Conservation (phyloP, 1,140 invertebrate species). For the Danaus melanippus region DNA sequence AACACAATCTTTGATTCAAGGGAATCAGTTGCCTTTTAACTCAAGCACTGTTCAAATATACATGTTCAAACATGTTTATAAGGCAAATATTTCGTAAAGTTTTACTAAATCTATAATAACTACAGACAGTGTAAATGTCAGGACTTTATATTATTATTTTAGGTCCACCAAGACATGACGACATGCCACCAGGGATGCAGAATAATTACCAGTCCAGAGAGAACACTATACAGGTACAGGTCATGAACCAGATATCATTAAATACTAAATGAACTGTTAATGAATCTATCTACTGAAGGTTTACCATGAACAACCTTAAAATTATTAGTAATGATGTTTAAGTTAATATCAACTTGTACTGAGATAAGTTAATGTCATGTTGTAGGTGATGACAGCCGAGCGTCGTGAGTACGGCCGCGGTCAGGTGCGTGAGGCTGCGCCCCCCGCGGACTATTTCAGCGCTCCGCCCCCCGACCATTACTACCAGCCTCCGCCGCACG, state of each 20-base stretch:
- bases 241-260: too few species aligned
- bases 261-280: too few species aligned
- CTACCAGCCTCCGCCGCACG: slow-evolving; percentile 61
- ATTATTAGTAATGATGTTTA: too few species aligned
- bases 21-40: too few species aligned
- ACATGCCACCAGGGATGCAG: slow-evolving; percentile 31
- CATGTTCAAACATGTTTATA: slow-evolving; percentile 5
- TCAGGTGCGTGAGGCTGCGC: slow-evolving; percentile 60
- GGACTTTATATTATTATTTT: slow-evolving; percentile 6
- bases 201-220: slow-evolving; percentile 76
- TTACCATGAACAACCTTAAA: too few species aligned
- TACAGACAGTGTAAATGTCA: too few species aligned
- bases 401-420: slow-evolving; percentile 81
- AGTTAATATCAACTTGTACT: too few species aligned
- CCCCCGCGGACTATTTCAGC: slow-evolving; percentile 66
- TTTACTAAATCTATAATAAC: too few species aligned
- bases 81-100: not conserved
- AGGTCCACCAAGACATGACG: slow-evolving; percentile 45
- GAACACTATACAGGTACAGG: slow-evolving; percentile 83
- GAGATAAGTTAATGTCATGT: not conserved
- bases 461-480: slow-evolving; percentile 75
- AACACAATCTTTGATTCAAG: too few species aligned
- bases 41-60: too few species aligned
- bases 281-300: too few species aligned
- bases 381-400: slow-evolving; percentile 87